Percentiles rank a stretch among this genome's conserved stretches.
Conservation (phyloP, 64 coral and sea anemone genomes). For the Dendronephthya gigantea region DNA sequence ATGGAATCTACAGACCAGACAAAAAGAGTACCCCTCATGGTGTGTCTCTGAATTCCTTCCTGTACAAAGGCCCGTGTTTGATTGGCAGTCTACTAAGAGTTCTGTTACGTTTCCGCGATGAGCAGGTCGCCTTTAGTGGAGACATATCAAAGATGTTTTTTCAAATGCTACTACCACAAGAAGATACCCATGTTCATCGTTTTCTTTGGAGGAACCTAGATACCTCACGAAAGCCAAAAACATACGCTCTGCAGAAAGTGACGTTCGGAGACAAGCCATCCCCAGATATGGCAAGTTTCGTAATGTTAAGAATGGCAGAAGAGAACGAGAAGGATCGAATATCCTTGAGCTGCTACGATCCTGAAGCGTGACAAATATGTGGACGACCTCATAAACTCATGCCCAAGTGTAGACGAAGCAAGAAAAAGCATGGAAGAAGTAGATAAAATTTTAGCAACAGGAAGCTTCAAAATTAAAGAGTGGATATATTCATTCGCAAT, state of each 20-base stretch:
- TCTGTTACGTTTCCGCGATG: neutral
- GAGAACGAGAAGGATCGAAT: neutral
- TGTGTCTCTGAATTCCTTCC: neutral
- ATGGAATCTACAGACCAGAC: neutral
- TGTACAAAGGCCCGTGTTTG: neutral
- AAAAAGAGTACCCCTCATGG: neutral
- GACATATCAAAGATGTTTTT: conserved; percentile 18
- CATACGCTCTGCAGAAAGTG: neutral
- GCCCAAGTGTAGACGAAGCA: neutral
- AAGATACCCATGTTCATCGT: neutral
- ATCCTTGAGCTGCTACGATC: neutral
- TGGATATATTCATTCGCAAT: neutral
- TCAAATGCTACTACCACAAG: neutral
- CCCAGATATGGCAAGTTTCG: neutral
- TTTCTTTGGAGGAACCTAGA: conserved; percentile 3
- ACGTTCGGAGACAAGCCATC: neutral
- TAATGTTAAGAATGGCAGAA: neutral
- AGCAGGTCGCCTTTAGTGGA: neutral
- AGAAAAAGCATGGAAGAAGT: neutral
- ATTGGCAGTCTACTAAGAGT: neutral
- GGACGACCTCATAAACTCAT: neutral
- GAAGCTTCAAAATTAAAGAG: neutral
- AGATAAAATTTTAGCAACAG: neutral
- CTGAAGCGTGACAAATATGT: neutral
- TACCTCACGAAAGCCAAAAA: neutral